Conservation (phyloP, 2,797 vertebrate genomes). For the Columba guinea region DNA sequence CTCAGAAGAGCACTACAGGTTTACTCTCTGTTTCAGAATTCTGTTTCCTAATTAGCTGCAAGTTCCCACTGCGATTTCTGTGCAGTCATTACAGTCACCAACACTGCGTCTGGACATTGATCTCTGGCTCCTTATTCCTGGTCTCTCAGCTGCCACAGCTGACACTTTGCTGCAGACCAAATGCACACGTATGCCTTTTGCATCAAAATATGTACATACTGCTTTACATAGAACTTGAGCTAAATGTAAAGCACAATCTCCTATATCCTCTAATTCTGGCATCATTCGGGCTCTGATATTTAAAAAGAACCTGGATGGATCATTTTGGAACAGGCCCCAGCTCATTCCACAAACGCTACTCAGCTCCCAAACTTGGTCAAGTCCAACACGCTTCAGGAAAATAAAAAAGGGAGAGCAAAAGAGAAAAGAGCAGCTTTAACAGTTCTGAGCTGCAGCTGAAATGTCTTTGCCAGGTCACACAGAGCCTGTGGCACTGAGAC, state of each 20-base stretch:
- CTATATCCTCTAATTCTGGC: neutral
- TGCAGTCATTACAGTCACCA: neutral
- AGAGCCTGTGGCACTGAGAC: neutral
- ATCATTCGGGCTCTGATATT: neutral
- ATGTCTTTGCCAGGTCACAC: too few species aligned
- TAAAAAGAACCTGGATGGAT: neutral
- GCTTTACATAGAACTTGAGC: neutral
- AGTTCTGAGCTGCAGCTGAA: neutral
- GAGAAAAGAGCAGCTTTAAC: neutral
- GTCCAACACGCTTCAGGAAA: neutral
- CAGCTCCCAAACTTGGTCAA: neutral
- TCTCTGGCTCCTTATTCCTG: neutral
- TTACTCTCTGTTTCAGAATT: neutral
- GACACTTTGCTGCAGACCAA: neutral
- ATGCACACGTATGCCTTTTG: accelerated
- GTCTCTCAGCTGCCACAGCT: neutral
- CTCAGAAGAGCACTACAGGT: neutral
- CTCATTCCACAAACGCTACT: neutral
- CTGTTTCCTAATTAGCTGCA: neutral
- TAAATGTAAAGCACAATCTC: neutral
- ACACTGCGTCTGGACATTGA: neutral
- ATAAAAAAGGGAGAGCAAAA: neutral
- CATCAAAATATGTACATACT: neutral
- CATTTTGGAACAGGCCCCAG: neutral
- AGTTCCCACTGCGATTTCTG: neutral